Base-by-base conservation (phyloP, 2,888 invertebrate genomes). In the Dorcus parallelipipedus region DNA sequence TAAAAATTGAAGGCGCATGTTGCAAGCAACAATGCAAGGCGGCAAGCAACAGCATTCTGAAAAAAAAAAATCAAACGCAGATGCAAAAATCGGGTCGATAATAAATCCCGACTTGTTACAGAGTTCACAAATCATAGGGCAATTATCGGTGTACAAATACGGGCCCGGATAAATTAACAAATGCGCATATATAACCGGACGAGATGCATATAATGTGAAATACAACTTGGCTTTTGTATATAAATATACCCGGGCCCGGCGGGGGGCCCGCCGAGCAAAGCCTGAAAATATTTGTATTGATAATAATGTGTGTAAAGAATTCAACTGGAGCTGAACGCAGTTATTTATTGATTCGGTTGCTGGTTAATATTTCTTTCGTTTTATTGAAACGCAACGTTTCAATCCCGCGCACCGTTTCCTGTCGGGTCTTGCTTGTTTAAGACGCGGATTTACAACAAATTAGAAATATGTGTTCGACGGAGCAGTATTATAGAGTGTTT, bases 71-170 rank as follows among this genome's bases (percentile, higher is more conserved):
- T 33, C 26, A 6, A 33, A 33, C 26, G 26, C 26, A 33, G 7
- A 33, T 33, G 26, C 26, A 33, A 33, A 33, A 33, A 33, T 33
- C 26, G 26, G 26, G 26, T 55, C 54, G 52, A 42, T 58, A 55
- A 62, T 60, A 59, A 60, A 60, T 56, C 23, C 39, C 38, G 39
- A n/a, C 50, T 38, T 23, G 56, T 56, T 61, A 58, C 62, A 67
- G 64, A 67, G 69, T 68, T 72, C 69, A 73, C 73, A 73, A 73
- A 73, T 73, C 73, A 73, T 70, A 69, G 71, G 67, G 71, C 73
- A 73, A 73, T 73, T 73, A 73, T 73, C 69, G 67, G 67, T 69
- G 68, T 70, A 73, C 73, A 72, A 73, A 73, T 73, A 73, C 69
- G 67, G 69, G 70, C 66, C 67, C 61, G 71, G 70, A 73, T 73